A percentile compares a stretch with the other conserved stretches of the same genome.
These are phyloP conservation scores for Ips nitidus DNA, from an alignment of 1,140 invertebrate genomes.

Conservation along the genomic window DNA sequence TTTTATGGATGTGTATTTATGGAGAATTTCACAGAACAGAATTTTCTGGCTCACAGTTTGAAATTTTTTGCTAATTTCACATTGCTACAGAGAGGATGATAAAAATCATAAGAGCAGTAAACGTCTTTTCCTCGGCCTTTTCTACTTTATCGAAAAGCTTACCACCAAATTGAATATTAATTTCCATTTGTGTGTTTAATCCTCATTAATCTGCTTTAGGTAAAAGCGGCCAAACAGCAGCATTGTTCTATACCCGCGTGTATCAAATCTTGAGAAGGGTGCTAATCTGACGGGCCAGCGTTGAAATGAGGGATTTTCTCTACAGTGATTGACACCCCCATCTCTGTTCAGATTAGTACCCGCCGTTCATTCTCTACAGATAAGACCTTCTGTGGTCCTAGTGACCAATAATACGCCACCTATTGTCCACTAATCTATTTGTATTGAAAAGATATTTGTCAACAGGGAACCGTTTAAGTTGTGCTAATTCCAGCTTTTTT, in stretches of 20 bases:
- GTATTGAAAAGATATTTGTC: slow-evolving; percentile 5
- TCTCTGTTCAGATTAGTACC: slow-evolving; percentile 17
- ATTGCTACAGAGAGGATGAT: too few relatives aligned
- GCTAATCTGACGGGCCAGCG: slow-evolving; percentile 30
- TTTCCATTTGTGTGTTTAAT: slow-evolving; percentile 8
- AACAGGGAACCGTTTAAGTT: neutral
- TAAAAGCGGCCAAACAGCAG: slow-evolving; percentile 29
- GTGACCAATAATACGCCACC: slow-evolving; percentile 40
- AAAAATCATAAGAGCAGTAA: too few relatives aligned
- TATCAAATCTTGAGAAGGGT: slow-evolving; percentile 32
- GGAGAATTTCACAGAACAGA: too few relatives aligned
- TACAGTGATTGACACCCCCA: slow-evolving; percentile 31
- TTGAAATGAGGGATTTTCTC: slow-evolving; percentile 31
- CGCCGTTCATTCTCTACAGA: slow-evolving; percentile 21
- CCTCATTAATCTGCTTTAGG: slow-evolving; percentile 23
- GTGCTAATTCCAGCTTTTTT: too few relatives aligned
- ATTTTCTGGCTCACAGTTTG: too few relatives aligned
- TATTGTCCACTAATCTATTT: slow-evolving; percentile 2
- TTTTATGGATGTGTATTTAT: too few relatives aligned
- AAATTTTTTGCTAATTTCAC: too few relatives aligned
- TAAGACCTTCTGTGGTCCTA: slow-evolving; percentile 23
- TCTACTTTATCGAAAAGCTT: too few relatives aligned
- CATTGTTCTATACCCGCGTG: slow-evolving; percentile 22
- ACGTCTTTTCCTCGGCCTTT: too few relatives aligned
- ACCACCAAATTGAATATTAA: neutral